Evolutionary conservation across 2,888 invertebrate genomes (phyloP), one percentile per base, ranked within the genome.

Genomic region (Chloroclystis v-ata): DNA sequence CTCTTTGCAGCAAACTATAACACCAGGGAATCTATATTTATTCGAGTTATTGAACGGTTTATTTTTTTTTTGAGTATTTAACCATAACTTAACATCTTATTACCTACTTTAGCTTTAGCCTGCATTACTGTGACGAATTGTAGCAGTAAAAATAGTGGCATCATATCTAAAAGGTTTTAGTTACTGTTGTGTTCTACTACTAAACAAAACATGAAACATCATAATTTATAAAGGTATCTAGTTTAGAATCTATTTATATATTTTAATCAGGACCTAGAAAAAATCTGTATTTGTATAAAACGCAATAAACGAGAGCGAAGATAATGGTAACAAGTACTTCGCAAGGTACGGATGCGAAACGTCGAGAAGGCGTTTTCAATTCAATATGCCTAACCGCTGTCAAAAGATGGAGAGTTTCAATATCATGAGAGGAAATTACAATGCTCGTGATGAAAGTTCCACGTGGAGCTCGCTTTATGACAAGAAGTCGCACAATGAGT

Each of bases 401-500:
- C 61, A 67, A 69, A 66, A 72, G 69, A 63, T 63, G 65, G 61
- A 60, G 65, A 66, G 59, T 61, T 75, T 73, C 72, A 74, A 77
- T 76, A 70, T 65, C 67, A 71, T 63, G 63, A 60, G 65, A 66
- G 69, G 68, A 75, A 78, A 77, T 81, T 75, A 78, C 71, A 75
- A 68, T 64, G 67, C 65, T 65, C 61, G 60, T 59, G 62, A 65
- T 66, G 62, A 69, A 72, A 77, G 56, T 77, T 75, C 72, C 66
- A 69, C 71, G 69, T 67, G 63, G 63, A 74, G 65, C 66, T 64
- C 60, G 71, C 63, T 77, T 75, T 78, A 69, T 77, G 74, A 71
- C 77, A 76, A 77, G 77, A 76, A 74, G 75, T 73, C 69, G 67
- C 75, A 82, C 82, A 84, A 82, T 83, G 78, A 78, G 78, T 75